Base-by-base conservation (phyloP, 1,140 invertebrate genomes). In the Drosophila saltans region DNA sequence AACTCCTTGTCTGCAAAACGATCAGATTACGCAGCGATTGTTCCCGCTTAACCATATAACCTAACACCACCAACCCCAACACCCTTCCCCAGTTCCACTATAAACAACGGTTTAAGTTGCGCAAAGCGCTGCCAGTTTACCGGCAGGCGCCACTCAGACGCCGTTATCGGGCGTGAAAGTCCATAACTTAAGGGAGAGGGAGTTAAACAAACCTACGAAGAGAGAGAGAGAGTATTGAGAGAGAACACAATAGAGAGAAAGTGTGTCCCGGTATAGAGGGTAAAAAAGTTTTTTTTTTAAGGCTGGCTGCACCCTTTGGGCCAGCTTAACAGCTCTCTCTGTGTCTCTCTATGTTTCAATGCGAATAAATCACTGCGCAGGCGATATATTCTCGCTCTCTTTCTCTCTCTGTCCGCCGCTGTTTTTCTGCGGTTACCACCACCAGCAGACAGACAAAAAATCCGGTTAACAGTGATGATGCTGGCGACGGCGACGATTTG, bases 251-350 rank as follows among this genome's bases (percentile, higher is more conserved):
- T 41, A 57, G 7, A 39, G 43, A 16, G 36, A 48, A 40, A 26
- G 33, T 5, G 3, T 30, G 28, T 24, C 8, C 5, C 33, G 33
- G 3, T 36, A 36, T 36, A 60, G 33, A 69, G 84, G 77, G 78
- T 80, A 62, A 55, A 45, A 62, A 67, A 36, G 33, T 65, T 41
- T 16, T 16, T n/a, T 16, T 16, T 36, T 8, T 24, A 11, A 43
- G 28, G 8, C 4, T 36, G 66, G 24, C 83, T 89, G 80, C 83
- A 89, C 80, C 83, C 83, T 80, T 89, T 83, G 62, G 58, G 66
- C 39, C 40, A 30, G 28, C 28, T 30, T 30, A 30, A 0, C 4
- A 30, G 74, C 60, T 16, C 69, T 65, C 21, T 66, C 28, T 55
- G 33, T 36, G 24, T 30, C 58, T 10, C 41, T 74, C 45, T 43